phyloP scores from a whole-genome alignment of 2,888 invertebrate genomes.

The Ichneumoninae sp. region DNA sequence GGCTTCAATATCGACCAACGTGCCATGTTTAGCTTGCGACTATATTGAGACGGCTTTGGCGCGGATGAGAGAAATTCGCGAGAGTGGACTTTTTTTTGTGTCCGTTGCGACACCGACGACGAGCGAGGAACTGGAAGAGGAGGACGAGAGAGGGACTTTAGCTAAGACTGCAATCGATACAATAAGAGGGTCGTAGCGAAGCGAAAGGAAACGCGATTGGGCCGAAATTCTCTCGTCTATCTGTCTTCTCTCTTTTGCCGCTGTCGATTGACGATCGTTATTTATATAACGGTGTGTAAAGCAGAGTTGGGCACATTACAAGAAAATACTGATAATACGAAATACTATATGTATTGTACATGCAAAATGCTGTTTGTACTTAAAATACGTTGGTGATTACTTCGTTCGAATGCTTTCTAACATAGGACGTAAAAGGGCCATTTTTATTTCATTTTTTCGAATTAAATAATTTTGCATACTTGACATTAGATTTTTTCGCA shows the following conservation, averaged over 20 bases:
- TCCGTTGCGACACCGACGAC: conserved; percentile 14
- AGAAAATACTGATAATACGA: too few species aligned
- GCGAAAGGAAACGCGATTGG: conserved; percentile 41
- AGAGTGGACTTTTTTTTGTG: conserved; percentile 48
- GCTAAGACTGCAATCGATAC: conserved; percentile 74
- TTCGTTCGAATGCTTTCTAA: too few species aligned
- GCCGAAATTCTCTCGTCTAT: conserved; percentile 32
- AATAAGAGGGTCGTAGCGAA: conserved; percentile 53
- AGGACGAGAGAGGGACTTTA: conserved; percentile 64
- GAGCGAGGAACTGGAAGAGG: not conserved
- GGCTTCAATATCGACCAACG: conserved; percentile 78
- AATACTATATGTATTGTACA: too few species aligned
- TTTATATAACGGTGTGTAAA: conserved; percentile 4
- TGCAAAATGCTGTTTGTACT: too few species aligned
- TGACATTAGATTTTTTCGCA: too few species aligned
- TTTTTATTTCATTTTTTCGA: too few species aligned
- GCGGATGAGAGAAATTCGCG: conserved; percentile 23
- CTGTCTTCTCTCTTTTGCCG: conserved; percentile 25
- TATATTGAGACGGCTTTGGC: conserved; percentile 53
- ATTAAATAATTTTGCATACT: too few species aligned
- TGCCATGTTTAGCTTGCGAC: conserved; percentile 71
- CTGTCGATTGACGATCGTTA: conserved; percentile 24
- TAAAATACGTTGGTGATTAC: too few species aligned
- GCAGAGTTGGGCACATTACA: not conserved
- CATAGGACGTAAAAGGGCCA: too few species aligned